Evolutionary conservation across 2,113 vertebrate genomes (phyloP).

Genomic region (Notiomystis cincta): DNA sequence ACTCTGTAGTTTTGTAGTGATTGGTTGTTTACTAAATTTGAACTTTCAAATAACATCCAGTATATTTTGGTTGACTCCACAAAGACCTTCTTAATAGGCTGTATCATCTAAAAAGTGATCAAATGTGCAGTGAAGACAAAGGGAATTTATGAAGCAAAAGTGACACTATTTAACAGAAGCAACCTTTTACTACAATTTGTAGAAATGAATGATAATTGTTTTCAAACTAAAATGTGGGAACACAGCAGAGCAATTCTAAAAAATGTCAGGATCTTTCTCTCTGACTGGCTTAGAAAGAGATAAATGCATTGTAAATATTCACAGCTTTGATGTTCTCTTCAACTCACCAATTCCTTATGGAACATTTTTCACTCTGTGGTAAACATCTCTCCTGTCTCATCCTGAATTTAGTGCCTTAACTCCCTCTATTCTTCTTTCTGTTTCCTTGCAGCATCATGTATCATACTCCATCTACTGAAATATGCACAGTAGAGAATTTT

Average conservation of each 20-base stretch:
- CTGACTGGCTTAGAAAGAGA: neutral
- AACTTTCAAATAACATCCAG: neutral
- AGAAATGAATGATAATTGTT: conserved; percentile 11
- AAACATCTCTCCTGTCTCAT: neutral
- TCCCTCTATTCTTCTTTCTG: neutral
- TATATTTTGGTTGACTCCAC: neutral
- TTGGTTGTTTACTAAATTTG: neutral
- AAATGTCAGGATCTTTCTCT: neutral
- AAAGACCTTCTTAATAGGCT: neutral
- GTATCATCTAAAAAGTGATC: neutral
- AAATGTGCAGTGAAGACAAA: neutral
- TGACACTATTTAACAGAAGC: neutral
- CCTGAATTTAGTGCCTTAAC: neutral
- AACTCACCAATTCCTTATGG: neutral
- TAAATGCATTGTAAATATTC: conserved; percentile 26
- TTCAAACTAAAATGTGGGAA: neutral
- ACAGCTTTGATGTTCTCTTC: neutral
- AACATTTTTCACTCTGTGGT: neutral
- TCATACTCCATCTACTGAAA: neutral
- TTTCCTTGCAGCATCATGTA: neutral
- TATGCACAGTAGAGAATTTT: neutral
- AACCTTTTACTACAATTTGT: neutral
- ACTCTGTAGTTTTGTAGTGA: neutral
- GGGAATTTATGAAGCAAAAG: neutral
- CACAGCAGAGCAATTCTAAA: neutral